Evolutionary conservation across 2,113 vertebrate species (phyloP).

Genomic region (Cryptotis parvus): DNA sequence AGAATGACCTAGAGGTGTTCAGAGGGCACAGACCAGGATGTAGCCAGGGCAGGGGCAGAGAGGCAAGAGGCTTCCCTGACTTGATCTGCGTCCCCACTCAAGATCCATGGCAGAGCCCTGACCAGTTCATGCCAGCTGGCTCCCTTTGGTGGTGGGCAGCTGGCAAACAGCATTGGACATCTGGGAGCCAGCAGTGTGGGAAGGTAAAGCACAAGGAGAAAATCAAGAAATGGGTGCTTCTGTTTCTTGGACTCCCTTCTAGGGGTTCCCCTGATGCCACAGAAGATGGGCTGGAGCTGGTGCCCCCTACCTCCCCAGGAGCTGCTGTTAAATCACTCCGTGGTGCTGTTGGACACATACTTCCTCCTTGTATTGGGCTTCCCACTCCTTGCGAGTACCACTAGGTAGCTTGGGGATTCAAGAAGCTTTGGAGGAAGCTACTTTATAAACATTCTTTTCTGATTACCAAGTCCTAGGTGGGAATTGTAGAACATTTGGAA

Average conservation of each 20-base stretch:
- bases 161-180: not conserved
- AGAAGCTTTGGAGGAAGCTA: constrained; percentile 46
- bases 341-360: not conserved
- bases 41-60: too few species aligned
- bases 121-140: not conserved
- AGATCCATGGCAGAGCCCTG: not conserved
- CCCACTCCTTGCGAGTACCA: not conserved
- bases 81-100: not conserved
- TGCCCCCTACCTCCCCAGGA: not conserved
- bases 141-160: not conserved
- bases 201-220: not conserved
- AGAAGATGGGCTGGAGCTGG: not conserved
- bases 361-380: constrained; percentile 6
- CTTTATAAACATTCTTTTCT: constrained; percentile 23
- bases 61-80: not conserved
- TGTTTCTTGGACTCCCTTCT: too few species aligned
- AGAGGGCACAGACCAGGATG: not conserved
- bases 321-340: not conserved
- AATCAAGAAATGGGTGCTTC: too few species aligned
- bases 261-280: too few species aligned
- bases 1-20: not conserved
- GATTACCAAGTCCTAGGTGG: constrained; percentile 40
- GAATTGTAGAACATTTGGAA: constrained; percentile 35
- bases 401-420: constrained; percentile 22
- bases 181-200: not conserved